Conservation (phyloP, 2,797 vertebrate species). For the Cichlasoma orientale region DNA sequence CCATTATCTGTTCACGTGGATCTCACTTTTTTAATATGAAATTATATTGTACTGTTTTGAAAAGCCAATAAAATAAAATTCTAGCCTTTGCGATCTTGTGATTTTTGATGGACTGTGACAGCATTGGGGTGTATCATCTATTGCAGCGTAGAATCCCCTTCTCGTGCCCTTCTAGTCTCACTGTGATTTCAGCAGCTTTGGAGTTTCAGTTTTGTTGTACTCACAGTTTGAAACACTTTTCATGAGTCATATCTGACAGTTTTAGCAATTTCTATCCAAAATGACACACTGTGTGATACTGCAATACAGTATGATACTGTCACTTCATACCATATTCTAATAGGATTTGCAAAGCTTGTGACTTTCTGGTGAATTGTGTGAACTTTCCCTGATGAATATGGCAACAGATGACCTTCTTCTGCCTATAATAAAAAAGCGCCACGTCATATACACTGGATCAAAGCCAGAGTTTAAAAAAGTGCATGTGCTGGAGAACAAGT, state of each 20-base stretch:
- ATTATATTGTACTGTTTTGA: no score
- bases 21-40: no score
- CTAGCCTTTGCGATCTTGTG: no score
- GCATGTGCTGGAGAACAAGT: not conserved
- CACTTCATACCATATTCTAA: not conserved
- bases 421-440: not conserved
- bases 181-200: not conserved
- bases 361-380: no score
- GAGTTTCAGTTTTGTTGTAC: not conserved
- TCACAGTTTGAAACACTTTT: not conserved
- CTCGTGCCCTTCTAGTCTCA: not conserved
- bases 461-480: not conserved
- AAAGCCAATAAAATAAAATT: no score
- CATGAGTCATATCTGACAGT: not conserved
- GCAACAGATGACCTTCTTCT: not conserved
- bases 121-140: no score
- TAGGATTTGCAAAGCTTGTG: not conserved
- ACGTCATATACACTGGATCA: fast-evolving
- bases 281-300: not conserved
- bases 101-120: no score
- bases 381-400: no score
- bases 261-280: not conserved
- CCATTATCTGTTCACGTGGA: no score
- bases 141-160: no score
- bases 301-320: no score